Conservation (phyloP, 2,888 invertebrate genomes). For the Seira musarum region DNA sequence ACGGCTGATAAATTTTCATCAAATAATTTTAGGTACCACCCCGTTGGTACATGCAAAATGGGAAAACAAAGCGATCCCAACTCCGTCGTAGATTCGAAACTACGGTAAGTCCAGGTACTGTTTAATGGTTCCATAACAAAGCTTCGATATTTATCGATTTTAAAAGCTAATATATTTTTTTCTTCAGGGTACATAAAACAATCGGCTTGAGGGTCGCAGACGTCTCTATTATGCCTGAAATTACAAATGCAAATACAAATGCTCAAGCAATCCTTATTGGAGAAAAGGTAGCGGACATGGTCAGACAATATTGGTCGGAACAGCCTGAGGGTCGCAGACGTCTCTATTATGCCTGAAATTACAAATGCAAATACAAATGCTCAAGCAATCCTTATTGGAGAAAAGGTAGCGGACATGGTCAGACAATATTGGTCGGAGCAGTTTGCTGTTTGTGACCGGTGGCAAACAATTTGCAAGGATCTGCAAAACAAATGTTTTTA, state of each 20-base stretch:
- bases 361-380: constrained; percentile 46
- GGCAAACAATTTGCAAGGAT: constrained; percentile 29
- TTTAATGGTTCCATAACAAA: too few relatives aligned
- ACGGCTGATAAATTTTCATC: too few relatives aligned
- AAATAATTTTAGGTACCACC: too few relatives aligned
- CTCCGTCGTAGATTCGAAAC: constrained; percentile 68
- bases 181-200: constrained; percentile 35
- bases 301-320: constrained; percentile 55
- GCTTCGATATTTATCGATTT: constrained; percentile 38
- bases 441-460: constrained; percentile 36
- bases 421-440: constrained; percentile 50
- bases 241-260: constrained; percentile 43
- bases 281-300: constrained; percentile 59
- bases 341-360: constrained; percentile 41
- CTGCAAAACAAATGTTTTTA: constrained; percentile 40
- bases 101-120: constrained; percentile 63
- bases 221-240: constrained; percentile 42
- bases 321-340: constrained; percentile 46
- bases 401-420: constrained; percentile 58
- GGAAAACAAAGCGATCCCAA: constrained; percentile 70
- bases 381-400: constrained; percentile 61
- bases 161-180: too few relatives aligned
- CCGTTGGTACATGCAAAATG: constrained; percentile 81
- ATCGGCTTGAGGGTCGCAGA: constrained; percentile 48
- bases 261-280: constrained; percentile 60